Evolutionary conservation across 2,797 vertebrate species (phyloP).

Genomic region (Babyrousa celebensis): DNA sequence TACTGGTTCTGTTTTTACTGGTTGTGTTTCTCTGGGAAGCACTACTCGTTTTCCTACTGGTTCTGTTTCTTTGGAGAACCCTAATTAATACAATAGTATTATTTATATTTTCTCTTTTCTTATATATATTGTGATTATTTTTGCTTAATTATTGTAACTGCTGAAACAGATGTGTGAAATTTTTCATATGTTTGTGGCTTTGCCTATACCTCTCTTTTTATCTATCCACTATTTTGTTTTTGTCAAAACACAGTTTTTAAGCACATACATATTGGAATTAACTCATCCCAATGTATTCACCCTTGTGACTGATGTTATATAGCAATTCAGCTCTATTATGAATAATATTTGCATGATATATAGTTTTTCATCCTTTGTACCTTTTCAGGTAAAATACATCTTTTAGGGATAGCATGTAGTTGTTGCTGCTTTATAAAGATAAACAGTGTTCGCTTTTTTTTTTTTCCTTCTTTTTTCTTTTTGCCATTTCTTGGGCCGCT

Average conservation of each 20-base stretch:
- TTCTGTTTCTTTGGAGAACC: not conserved
- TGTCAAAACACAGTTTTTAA: conserved; percentile 26
- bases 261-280: not conserved
- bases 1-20: not conserved
- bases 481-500: no score
- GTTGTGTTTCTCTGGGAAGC: not conserved
- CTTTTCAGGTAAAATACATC: conserved; percentile 4
- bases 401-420: conserved; percentile 2
- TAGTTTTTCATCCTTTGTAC: not conserved
- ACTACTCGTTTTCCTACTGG: not conserved
- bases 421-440: conserved; percentile 8
- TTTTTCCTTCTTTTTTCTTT: no score
- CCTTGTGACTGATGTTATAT: not conserved
- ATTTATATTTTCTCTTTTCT: not conserved
- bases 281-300: not conserved
- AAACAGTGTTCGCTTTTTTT: not conserved
- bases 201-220: not conserved
- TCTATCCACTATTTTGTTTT: not conserved
- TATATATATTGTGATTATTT: not conserved
- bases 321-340: not conserved
- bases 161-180: not conserved
- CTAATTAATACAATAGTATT: not conserved
- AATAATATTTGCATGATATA: not conserved
- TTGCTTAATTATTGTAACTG: conserved; percentile 29
- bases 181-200: not conserved